Evolutionary conservation across 2,888 invertebrate species (phyloP), one percentile per base, ranked within the genome.

Genomic region (Amorpha juglandis): DNA sequence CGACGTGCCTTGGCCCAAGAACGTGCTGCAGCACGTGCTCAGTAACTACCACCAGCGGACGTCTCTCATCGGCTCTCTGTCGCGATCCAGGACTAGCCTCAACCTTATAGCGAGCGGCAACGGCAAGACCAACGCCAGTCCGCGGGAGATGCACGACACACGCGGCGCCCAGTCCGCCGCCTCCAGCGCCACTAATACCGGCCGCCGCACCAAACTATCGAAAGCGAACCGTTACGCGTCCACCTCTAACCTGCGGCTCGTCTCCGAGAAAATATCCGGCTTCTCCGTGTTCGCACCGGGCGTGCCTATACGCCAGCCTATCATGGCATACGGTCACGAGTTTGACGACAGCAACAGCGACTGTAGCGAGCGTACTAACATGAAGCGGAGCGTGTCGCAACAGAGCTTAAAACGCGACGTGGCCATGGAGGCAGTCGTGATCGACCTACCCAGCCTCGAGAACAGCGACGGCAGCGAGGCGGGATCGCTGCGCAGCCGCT

Each of bases 51-150:
- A 93, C 0, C 92, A 92, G 63, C 65, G 92, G 1, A 89, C 78
- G 9, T 88, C 91, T 11, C 94, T 95, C 74, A 92, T 95, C 9
- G 94, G 94, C 11, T 92, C 93, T 6, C 76, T 95, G 53, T 93
- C 94, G 0, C 82, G 95, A 0, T 95, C 95, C 0, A 87, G 95
- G 16, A 95, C 95, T 0, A 93, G 94, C 42, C 80, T 95, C 0
- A 91, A 94, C 78, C 82, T 89, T 70, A 67, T 89, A 1, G 83
- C 90, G 0, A 80, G 86, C 0, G 78, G 87, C 0, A 88, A 82
- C 55, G 89, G 92, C 0, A 69, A 92, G 0, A 69, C 89, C 0
- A 91, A 90, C 63, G 81, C 89, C 0, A 92, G 91, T 48, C 93
- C 93, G 0, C 72, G 65, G 0, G 63, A 68, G 0, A 64, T 71